phyloP scores from a whole-genome alignment of 37 sponge, comb jelly and placozoan genomes.

The Cliona cf. orientalis region DNA sequence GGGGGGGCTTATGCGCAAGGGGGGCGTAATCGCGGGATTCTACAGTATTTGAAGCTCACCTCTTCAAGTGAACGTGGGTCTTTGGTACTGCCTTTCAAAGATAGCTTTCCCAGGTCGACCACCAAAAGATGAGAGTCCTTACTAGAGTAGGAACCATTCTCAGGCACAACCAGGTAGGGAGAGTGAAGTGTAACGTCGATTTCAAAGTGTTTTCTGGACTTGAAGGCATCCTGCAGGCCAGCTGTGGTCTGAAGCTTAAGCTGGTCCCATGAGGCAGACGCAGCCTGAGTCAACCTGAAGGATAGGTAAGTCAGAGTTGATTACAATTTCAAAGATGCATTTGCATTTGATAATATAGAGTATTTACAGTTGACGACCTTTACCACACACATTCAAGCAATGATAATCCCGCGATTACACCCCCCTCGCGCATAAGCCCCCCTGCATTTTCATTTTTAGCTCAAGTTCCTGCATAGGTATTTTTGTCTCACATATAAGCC shows the following conservation, averaged over 20 bases:
- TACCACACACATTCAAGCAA: too few species aligned
- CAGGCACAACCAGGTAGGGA: constrained; percentile 73
- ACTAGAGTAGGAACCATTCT: constrained; percentile 36
- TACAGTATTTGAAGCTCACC: neutral
- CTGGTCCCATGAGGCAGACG: constrained; percentile 65
- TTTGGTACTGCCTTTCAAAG: constrained; percentile 28
- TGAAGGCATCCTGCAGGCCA: constrained; percentile 54
- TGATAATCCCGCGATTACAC: too few species aligned
- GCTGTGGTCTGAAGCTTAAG: constrained; percentile 62
- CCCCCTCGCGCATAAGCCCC: too few species aligned
- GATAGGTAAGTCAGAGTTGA: neutral
- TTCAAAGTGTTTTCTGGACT: constrained; percentile 62
- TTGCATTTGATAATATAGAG: too few species aligned
- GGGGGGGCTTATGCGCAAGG: too few species aligned
- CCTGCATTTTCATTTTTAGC: too few species aligned
- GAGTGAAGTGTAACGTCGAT: constrained; percentile 64
- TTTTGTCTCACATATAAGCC: too few species aligned
- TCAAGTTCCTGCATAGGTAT: too few species aligned
- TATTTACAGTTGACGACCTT: too few species aligned
- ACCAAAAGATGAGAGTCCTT: constrained; percentile 26
- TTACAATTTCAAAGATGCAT: too few species aligned
- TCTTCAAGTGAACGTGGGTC: constrained; percentile 5
- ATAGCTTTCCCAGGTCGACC: constrained; percentile 56
- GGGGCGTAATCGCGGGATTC: too few species aligned
- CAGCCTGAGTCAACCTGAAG: constrained; percentile 69